Evolutionary conservation across 2,888 invertebrate genomes (phyloP).

Genomic region (Syrista parreyssii): DNA sequence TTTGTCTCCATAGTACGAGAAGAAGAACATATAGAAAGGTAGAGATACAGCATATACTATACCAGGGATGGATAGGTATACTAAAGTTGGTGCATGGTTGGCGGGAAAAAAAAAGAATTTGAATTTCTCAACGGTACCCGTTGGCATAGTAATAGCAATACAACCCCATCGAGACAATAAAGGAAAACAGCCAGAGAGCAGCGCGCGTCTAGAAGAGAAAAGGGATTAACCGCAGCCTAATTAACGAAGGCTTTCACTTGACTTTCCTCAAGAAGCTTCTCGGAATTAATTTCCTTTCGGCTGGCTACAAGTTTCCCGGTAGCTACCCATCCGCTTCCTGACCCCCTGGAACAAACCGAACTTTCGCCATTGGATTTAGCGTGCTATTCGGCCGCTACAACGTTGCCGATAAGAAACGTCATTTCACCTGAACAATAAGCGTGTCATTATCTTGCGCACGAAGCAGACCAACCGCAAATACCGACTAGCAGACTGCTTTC

Average conservation of each 20-base stretch:
- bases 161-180: constrained; percentile 33
- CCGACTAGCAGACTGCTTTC: background rate
- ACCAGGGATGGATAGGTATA: background rate
- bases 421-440: constrained; percentile 43
- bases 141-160: constrained; percentile 34
- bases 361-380: constrained; percentile 2
- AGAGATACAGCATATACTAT: background rate
- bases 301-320: constrained; percentile 1
- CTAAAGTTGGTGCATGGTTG: background rate
- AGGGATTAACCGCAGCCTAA: constrained; percentile 42
- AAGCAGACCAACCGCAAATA: constrained; percentile 27
- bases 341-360: constrained; percentile 5
- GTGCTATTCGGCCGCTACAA: background rate
- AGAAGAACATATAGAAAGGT: constrained; percentile 4
- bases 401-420: constrained; percentile 40
- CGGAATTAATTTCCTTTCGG: constrained; percentile 38
- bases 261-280: constrained; percentile 27
- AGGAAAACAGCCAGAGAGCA: constrained; percentile 14
- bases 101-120: constrained; percentile 21
- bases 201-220: constrained; percentile 27
- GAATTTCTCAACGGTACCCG: constrained; percentile 30
- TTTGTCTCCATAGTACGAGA: background rate
- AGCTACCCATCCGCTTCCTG: background rate
- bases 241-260: constrained; percentile 36
- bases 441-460: constrained; percentile 38